These are phyloP conservation scores for Microcebus jonahi DNA, from an alignment of 2,113 vertebrate species.

Conservation along the genomic window DNA sequence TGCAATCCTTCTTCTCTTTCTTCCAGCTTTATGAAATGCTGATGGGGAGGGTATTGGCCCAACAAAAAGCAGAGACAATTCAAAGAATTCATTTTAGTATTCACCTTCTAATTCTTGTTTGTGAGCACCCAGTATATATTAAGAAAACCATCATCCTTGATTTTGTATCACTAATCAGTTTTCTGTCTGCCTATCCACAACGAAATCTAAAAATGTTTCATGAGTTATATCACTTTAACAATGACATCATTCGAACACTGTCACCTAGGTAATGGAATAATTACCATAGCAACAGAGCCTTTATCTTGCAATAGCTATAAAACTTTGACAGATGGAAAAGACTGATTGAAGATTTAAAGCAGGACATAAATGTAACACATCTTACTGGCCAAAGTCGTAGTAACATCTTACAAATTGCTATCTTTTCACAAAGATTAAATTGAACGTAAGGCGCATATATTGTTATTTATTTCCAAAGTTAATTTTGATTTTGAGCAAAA, in stretches of 20 bases:
- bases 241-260: conserved; percentile 84
- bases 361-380: conserved; percentile 76
- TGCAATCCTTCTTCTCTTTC: not conserved
- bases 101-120: not conserved
- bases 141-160: not conserved
- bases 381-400: conserved; percentile 69
- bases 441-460: not conserved
- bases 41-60: not conserved
- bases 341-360: conserved; percentile 78
- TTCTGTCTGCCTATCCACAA: not conserved
- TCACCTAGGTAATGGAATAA: conserved; percentile 88
- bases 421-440: conserved; percentile 66
- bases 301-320: conserved; percentile 81
- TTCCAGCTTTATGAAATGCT: conserved; percentile 43
- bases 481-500: conserved; percentile 49
- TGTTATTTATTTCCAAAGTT: conserved; percentile 37
- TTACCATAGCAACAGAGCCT: conserved; percentile 86
- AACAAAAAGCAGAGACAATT: conserved; percentile 20
- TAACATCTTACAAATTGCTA: conserved; percentile 71
- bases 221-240: conserved; percentile 79
- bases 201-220: conserved; percentile 77
- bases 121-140: not conserved
- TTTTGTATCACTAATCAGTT: conserved; percentile 16
- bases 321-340: conserved; percentile 83
- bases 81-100: not conserved